Evolutionary conservation across 2,113 vertebrate genomes (phyloP), one percentile per base, ranked within the genome.

Genomic region (Struthio camelus): DNA sequence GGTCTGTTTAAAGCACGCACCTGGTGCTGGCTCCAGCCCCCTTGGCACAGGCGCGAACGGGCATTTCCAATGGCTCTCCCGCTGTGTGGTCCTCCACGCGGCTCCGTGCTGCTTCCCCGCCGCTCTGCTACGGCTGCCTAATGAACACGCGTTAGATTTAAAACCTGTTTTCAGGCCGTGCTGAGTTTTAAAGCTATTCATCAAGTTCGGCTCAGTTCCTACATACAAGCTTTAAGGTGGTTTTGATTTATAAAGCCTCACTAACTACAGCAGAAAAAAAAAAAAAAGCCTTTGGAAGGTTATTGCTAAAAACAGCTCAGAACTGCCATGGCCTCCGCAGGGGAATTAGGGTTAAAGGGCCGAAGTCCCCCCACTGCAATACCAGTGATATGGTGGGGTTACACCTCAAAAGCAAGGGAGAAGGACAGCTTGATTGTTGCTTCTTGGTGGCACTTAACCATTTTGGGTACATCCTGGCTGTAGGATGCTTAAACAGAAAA

Each of bases 11-110:
- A 48, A 80, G 53, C 81, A 81, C 36, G 23, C 71, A 72, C 89
- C 87, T 79, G 89, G 88, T 40, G 42, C 85, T 96, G 91, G 94
- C 84, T 85, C 48, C 66, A 22, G 17, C 10, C 53, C 90, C 75
- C 85, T 32, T 4, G 0, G 3, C 1, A 27, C 65, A 79, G 87
- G 89, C 82, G 87, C 46, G 82, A 91, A 79, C 0, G 40, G 86
- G 59, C 32, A 54, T 93, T 89, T 89, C 92, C 22, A 1, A 56
- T 9, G 80, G 38, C 25, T 95, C 69, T 92, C 87, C 86, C 4
- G 0, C 86, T 64, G 69, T 59, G 88, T 88, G 94, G 83, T 85
- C 90, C 78, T 59, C 53, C 8, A 0, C 20, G 59, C 2, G 2
- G 77, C 90, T 91, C 48, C 0, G 0, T 23, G 30, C 80, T 56